A percentile compares a stretch with the other conserved stretches of the same genome.
Evolutionary conservation across 2,113 vertebrate species (phyloP).

Genomic region (Australoheros scitulus): DNA sequence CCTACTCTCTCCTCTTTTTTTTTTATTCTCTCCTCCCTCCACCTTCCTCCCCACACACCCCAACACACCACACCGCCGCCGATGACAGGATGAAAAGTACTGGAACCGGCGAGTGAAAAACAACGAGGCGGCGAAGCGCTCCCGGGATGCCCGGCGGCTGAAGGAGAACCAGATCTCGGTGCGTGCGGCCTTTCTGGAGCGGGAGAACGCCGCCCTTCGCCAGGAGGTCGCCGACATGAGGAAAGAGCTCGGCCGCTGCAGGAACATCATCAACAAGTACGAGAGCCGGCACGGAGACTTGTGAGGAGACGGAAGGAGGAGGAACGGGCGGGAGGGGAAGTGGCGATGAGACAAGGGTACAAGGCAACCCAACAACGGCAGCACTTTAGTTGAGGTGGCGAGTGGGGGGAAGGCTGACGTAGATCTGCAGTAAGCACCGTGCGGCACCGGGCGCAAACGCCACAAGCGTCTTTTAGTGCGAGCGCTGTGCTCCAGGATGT

Average conservation of each 20-base stretch:
- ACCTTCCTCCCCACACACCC: slow-evolving; percentile 41
- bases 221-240: slow-evolving; percentile 95
- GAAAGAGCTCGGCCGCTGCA: slow-evolving; percentile 97
- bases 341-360: slow-evolving; percentile 36
- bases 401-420: slow-evolving; percentile 29
- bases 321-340: not conserved
- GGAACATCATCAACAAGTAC: slow-evolving; percentile 96
- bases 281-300: slow-evolving; percentile 92
- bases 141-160: slow-evolving; percentile 91
- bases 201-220: slow-evolving; percentile 93
- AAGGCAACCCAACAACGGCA: slow-evolving; percentile 64
- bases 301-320: slow-evolving; percentile 70
- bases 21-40: not conserved
- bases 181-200: slow-evolving; percentile 95
- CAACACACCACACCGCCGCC: slow-evolving; percentile 28
- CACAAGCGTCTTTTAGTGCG: not conserved
- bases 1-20: not conserved
- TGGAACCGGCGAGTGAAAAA: slow-evolving; percentile 97
- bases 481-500: slow-evolving; percentile 26
- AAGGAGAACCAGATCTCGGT: slow-evolving; percentile 99
- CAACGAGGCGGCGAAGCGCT: slow-evolving; percentile 98
- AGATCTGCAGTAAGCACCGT: slow-evolving; percentile 61
- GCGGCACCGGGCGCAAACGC: slow-evolving; percentile 57
- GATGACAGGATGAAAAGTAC: slow-evolving; percentile 93
- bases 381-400: slow-evolving; percentile 73